These are phyloP conservation scores for Andrena dorsata DNA, from an alignment of 2,888 invertebrate genomes.

Conservation along the genomic window DNA sequence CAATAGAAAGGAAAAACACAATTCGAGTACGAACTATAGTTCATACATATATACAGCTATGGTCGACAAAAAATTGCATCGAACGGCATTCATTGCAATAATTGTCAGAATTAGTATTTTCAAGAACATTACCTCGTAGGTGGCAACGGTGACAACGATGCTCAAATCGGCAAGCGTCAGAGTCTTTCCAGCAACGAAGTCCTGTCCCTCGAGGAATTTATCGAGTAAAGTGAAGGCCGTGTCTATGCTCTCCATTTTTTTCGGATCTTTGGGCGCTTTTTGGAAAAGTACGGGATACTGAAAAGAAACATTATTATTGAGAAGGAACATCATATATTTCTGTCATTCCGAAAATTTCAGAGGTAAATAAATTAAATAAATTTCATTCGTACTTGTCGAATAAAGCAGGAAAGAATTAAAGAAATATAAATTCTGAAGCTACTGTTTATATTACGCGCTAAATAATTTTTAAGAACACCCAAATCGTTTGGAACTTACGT, in stretches of 20 bases:
- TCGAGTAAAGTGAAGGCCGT: slow-evolving; percentile 90
- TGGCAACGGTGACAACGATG: slow-evolving; percentile 89
- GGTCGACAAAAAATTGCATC: background rate
- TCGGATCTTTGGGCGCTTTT: slow-evolving; percentile 86
- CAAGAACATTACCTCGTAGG: slow-evolving; percentile 87
- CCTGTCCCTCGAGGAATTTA: slow-evolving; percentile 89
- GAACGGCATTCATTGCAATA: background rate
- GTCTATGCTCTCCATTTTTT: slow-evolving; percentile 89
- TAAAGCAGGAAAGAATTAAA: too few species aligned
- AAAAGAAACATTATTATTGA: background rate
- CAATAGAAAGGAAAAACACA: too few species aligned
- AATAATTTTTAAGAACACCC: background rate
- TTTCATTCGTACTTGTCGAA: too few species aligned
- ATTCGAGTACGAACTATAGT: too few species aligned
- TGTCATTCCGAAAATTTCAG: background rate
- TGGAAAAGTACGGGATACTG: slow-evolving; percentile 85
- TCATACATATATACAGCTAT: too few species aligned
- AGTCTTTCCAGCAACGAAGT: slow-evolving; percentile 90
- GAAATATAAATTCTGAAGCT: background rate
- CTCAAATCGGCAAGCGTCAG: slow-evolving; percentile 93
- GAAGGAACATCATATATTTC: background rate
- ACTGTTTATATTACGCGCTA: background rate
- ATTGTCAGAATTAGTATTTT: background rate
- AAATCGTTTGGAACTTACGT: slow-evolving; percentile 86
- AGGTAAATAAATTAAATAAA: too few species aligned